A percentile compares a stretch with the other conserved stretches of the same genome.
These are phyloP conservation scores for Plebejus melissa DNA, from an alignment of 2,888 invertebrate genomes.

Conservation along the genomic window DNA sequence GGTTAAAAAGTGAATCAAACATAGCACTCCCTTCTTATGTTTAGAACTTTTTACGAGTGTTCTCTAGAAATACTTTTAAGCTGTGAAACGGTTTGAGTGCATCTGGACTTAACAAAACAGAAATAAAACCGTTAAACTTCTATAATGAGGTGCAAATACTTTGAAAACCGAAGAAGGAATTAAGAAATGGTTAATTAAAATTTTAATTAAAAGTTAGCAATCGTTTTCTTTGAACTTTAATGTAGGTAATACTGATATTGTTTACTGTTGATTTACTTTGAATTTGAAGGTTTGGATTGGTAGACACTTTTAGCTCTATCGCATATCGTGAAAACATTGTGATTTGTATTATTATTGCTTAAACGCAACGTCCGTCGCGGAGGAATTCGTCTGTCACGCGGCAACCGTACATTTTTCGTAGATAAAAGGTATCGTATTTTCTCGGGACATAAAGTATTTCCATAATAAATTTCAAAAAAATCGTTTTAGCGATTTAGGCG, in stretches of 20 bases:
- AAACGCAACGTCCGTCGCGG: too few species aligned
- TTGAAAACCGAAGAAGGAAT: not conserved
- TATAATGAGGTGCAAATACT: conserved; percentile 19
- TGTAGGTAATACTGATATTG: not conserved
- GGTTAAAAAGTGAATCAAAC: not conserved
- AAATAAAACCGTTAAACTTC: conserved; percentile 11
- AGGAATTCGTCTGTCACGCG: too few species aligned
- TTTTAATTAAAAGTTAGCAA: not conserved
- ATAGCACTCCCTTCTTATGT: not conserved
- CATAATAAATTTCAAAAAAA: too few species aligned
- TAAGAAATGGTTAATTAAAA: not conserved
- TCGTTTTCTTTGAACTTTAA: not conserved
- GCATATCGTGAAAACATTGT: too few species aligned
- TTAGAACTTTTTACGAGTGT: not conserved
- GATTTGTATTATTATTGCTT: too few species aligned
- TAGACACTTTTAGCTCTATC: too few species aligned
- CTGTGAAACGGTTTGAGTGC: not conserved
- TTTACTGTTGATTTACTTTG: not conserved
- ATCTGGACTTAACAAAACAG: conserved; percentile 15
- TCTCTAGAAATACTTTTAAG: not conserved
- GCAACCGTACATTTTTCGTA: too few species aligned
- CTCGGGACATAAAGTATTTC: too few species aligned
- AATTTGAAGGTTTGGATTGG: not conserved
- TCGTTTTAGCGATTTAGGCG: too few species aligned
- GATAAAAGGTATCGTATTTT: too few species aligned